Conservation (phyloP, 2,888 invertebrate species). For the Hylaea fasciaria region DNA sequence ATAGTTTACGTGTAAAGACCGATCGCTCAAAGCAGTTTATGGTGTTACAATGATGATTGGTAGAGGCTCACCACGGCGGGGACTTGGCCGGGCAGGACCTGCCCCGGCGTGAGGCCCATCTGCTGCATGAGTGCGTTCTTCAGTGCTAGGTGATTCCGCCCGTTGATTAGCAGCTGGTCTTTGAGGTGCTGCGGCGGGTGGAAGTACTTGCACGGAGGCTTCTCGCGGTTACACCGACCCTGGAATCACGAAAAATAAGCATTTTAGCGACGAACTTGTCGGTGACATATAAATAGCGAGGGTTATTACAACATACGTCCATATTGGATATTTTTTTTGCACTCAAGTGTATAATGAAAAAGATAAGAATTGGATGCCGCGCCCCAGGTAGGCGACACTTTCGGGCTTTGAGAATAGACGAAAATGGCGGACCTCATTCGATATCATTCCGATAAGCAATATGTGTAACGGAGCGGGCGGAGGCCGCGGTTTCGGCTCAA, state of each 20-base stretch:
- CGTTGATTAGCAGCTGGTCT: conserved; percentile 99
- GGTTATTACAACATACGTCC: conserved; percentile 18
- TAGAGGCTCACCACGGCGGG: conserved; percentile 93
- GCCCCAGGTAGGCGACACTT: conserved; percentile 61
- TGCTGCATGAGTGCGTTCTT: conserved; percentile 99
- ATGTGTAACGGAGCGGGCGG: conserved; percentile 60
- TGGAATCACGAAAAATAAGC: conserved; percentile 75
- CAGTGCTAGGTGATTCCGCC: conserved; percentile 99
- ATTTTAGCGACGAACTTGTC: conserved; percentile 22
- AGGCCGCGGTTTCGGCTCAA: conserved; percentile 65
- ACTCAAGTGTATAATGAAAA: conserved; percentile 54
- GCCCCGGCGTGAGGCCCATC: conserved; percentile 96
- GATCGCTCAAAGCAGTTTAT: conserved; percentile 76
- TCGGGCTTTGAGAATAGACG: conserved; percentile 59
- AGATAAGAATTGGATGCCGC: conserved; percentile 54
- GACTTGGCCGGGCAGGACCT: conserved; percentile 97
- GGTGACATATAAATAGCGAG: conserved; percentile 17
- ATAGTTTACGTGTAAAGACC: conserved; percentile 71
- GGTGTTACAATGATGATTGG: conserved; percentile 26
- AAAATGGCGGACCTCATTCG: conserved; percentile 70
- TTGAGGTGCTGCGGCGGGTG: conserved; percentile 99
- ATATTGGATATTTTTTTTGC: conserved; percentile 32
- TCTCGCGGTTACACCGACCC: conserved; percentile 99
- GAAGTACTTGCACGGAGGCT: conserved; percentile 99
- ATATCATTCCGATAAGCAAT: conserved; percentile 76